Percentiles rank a stretch among this genome's conserved stretches.
Conservation (phyloP, 2,797 vertebrate species). For the Scomberomorus guttatus region DNA sequence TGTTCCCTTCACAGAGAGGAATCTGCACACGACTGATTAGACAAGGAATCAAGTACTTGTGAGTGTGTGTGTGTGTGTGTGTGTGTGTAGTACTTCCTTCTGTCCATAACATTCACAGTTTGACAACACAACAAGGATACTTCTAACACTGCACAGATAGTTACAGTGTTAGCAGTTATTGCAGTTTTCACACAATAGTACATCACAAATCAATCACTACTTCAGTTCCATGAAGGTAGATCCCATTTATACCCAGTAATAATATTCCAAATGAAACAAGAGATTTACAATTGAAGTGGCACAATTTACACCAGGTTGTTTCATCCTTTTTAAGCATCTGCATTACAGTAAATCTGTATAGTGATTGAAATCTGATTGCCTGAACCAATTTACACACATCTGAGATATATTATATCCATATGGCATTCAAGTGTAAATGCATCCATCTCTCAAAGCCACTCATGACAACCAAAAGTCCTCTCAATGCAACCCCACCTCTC, state of each 20-base stretch:
- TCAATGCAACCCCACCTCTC: no score
- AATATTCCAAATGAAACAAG: conserved; percentile 14
- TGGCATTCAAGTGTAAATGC: conserved; percentile 17
- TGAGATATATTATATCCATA: conserved; percentile 12
- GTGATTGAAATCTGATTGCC: conserved; percentile 14
- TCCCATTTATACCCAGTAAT: conserved; percentile 49
- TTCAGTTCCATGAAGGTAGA: conserved; percentile 8
- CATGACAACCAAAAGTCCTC: background rate
- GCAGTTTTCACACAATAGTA: conserved; percentile 33
- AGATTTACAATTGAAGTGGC: no score
- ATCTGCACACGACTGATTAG: conserved; percentile 33
- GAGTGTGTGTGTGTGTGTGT: no score
- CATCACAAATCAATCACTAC: conserved; percentile 7
- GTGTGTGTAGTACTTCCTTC: conserved; percentile 34
- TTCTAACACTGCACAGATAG: conserved; percentile 40
- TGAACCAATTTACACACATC: conserved; percentile 10
- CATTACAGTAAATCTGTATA: background rate
- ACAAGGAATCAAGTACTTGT: conserved; percentile 34
- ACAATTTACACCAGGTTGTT: background rate
- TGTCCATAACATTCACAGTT: conserved; percentile 65
- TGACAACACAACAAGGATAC: conserved; percentile 54
- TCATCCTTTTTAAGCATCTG: conserved; percentile 2
- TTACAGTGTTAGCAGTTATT: conserved; percentile 42
- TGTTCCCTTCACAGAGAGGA: conserved; percentile 43
- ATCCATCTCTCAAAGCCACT: conserved; percentile 6